Evolutionary conservation across 2,888 invertebrate genomes (phyloP).

Genomic region (Drosophila melanosoma): DNA sequence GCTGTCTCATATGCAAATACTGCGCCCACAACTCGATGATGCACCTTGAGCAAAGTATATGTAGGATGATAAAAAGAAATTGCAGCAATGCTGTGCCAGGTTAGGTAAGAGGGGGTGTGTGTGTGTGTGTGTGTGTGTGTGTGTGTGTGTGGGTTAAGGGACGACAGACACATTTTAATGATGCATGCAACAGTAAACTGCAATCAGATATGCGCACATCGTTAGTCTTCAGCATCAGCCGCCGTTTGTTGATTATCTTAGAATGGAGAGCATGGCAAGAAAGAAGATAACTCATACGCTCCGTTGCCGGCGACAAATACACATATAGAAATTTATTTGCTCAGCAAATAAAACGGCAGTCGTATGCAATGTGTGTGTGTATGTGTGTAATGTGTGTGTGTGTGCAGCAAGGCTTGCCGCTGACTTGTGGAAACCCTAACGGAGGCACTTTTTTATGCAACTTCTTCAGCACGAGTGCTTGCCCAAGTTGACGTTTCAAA

Average conservation of each 20-base stretch:
- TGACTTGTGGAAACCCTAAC: conserved; percentile 64
- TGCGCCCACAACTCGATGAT: conserved; percentile 60
- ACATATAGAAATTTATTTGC: conserved; percentile 79
- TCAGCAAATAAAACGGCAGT: conserved; percentile 76
- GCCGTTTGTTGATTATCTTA: conserved; percentile 77
- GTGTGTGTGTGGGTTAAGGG: conserved; percentile 33
- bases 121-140: neutral
- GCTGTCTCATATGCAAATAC: conserved; percentile 72
- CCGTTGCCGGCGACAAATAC: conserved; percentile 52
- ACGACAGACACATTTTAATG: conserved; percentile 82
- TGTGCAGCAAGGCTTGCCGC: conserved; percentile 23
- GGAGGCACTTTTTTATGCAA: conserved; percentile 81
- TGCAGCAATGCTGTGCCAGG: conserved; percentile 52
- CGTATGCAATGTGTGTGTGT: conserved; percentile 15
- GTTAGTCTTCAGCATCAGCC: conserved; percentile 78
- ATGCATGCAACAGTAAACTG: conserved; percentile 81
- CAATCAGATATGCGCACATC: conserved; percentile 80
- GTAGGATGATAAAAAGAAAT: conserved; percentile 74
- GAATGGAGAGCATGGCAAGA: conserved; percentile 71
- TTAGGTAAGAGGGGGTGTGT: too few relatives aligned
- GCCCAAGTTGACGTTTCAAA: conserved; percentile 82
- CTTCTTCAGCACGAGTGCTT: conserved; percentile 79
- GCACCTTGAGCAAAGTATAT: conserved; percentile 75
- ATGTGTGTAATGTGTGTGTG: conserved; percentile 22
- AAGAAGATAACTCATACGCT: conserved; percentile 80